These are phyloP conservation scores for Heliangelus exortis DNA, from an alignment of 2,797 vertebrate species.

Conservation along the genomic window DNA sequence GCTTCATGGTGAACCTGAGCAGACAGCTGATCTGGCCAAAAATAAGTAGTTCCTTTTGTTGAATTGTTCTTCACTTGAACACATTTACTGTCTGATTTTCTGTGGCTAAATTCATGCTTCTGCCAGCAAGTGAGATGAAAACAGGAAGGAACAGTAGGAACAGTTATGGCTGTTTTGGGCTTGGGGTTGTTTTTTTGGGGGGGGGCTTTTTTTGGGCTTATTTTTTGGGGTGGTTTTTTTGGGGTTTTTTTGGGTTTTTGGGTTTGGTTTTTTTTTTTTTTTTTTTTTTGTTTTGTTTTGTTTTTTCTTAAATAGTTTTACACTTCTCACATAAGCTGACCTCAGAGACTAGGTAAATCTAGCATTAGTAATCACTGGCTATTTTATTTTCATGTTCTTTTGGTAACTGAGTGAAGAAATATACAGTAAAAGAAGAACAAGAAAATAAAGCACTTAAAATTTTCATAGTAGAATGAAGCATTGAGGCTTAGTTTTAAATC, in stretches of 20 bases:
- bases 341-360: background rate
- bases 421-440: background rate
- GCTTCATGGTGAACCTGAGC: background rate
- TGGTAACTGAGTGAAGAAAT: background rate
- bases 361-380: background rate
- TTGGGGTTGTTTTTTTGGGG: too few relatives aligned
- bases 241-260: too few relatives aligned
- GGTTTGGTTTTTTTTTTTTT: too few relatives aligned
- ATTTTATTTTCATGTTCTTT: background rate
- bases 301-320: too few relatives aligned
- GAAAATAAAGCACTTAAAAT: background rate
- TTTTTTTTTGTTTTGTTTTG: too few relatives aligned
- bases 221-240: background rate
- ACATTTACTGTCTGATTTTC: background rate
- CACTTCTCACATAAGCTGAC: background rate
- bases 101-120: background rate
- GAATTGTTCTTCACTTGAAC: background rate
- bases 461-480: background rate
- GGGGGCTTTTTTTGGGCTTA: too few relatives aligned
- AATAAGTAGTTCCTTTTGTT: background rate
- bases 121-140: background rate
- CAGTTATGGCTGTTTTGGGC: too few relatives aligned
- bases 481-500: background rate
- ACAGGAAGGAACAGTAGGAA: background rate
- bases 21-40: background rate